phyloP scores from a whole-genome alignment of 1,140 invertebrate species.

The Cryptotermes secundus region DNA sequence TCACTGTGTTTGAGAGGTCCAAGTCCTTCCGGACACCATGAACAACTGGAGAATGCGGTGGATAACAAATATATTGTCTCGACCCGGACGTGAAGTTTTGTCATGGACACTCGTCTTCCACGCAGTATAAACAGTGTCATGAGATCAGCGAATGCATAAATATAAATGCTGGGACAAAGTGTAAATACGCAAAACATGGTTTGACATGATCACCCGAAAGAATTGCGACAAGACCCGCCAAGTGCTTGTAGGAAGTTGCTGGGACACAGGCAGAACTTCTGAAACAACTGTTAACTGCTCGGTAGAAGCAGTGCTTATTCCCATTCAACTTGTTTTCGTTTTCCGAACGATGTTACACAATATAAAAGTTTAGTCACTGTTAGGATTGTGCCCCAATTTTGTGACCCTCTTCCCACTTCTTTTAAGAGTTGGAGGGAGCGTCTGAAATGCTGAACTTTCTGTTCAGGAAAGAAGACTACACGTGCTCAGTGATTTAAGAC shows the following conservation, averaged over 20 bases:
- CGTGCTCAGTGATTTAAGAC: background rate
- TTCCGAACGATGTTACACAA: background rate
- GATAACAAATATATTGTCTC: too few species aligned
- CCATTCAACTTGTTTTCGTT: background rate
- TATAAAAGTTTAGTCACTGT: background rate
- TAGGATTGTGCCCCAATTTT: background rate
- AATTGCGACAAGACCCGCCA: too few species aligned
- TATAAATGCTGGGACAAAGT: too few species aligned
- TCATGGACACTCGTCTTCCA: too few species aligned
- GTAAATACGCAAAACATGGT: too few species aligned
- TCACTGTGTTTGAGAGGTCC: too few species aligned
- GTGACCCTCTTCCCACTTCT: background rate
- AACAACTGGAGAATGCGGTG: too few species aligned
- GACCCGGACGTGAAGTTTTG: too few species aligned
- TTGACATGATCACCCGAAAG: too few species aligned
- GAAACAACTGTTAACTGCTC: background rate
- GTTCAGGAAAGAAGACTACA: background rate
- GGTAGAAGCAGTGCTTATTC: background rate
- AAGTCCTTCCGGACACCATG: too few species aligned
- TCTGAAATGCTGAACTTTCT: background rate
- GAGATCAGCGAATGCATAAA: too few species aligned
- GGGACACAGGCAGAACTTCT: background rate
- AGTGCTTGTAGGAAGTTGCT: background rate
- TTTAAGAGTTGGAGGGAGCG: background rate
- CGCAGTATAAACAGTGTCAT: too few species aligned